These are phyloP conservation scores for Trematomus loennbergii DNA, from an alignment of 2,113 vertebrate genomes.

Conservation along the genomic window DNA sequence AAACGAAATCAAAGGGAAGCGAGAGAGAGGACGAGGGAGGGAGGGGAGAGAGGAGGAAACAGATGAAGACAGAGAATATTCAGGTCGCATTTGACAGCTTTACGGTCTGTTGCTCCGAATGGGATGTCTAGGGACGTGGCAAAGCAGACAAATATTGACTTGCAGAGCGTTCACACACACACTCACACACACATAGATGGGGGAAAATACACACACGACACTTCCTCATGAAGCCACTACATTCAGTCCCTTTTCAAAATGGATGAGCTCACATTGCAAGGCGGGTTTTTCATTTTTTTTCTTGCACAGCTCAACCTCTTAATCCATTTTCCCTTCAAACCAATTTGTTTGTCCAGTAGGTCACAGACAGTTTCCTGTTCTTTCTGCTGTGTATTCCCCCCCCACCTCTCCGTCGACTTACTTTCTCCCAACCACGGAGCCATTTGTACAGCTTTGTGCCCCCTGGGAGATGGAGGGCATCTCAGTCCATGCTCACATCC, in stretches of 20 bases:
- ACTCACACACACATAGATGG: not conserved
- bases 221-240: conserved; percentile 66
- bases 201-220: conserved; percentile 53
- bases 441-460: conserved; percentile 73
- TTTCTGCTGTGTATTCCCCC: conserved; percentile 58
- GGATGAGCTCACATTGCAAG: conserved; percentile 75
- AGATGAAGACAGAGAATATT: conserved; percentile 83
- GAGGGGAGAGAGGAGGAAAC: conserved; percentile 63
- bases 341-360: conserved; percentile 81
- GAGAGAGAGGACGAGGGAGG: conserved; percentile 64
- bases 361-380: conserved; percentile 71
- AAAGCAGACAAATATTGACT: conserved; percentile 86
- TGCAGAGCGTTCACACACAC: conserved; percentile 44
- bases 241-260: conserved; percentile 73
- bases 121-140: conserved; percentile 80
- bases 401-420: conserved; percentile 44
- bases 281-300: conserved; percentile 69
- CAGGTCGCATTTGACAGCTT: conserved; percentile 84
- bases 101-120: conserved; percentile 80
- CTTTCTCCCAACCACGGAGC: conserved; percentile 65
- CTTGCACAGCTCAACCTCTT: conserved; percentile 71
- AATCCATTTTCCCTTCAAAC: conserved; percentile 80
- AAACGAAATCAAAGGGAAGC: conserved; percentile 71
- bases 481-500: conserved; percentile 61
- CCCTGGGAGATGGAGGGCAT: conserved; percentile 72